These are phyloP conservation scores for Hirtodrosophila duncani DNA, from an alignment of 2,888 invertebrate species.

Conservation along the genomic window DNA sequence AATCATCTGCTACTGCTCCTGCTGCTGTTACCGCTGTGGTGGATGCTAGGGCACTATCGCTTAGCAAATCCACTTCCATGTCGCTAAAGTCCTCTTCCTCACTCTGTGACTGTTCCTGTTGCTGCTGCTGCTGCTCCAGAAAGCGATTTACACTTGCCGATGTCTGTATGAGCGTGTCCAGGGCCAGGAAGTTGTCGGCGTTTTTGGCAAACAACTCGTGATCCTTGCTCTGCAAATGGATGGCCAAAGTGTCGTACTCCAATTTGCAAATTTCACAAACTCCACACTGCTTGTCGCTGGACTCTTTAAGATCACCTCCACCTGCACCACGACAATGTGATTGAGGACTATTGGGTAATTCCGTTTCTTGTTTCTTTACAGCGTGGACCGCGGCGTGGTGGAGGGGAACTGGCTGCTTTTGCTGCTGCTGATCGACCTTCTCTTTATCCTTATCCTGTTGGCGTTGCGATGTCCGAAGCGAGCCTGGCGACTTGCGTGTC, in stretches of 20 bases:
- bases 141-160: slow-evolving; percentile 85
- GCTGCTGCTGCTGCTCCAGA: slow-evolving; percentile 80
- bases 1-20: slow-evolving; percentile 46
- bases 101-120: slow-evolving; percentile 77
- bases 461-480: slow-evolving; percentile 70
- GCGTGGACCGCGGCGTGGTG: slow-evolving; percentile 46
- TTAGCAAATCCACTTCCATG: slow-evolving; percentile 45
- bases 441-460: slow-evolving; percentile 48
- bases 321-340: slow-evolving; percentile 31
- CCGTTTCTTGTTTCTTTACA: slow-evolving; percentile 32
- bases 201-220: slow-evolving; percentile 87
- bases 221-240: slow-evolving; percentile 86
- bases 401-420: slow-evolving; percentile 8
- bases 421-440: slow-evolving; percentile 19
- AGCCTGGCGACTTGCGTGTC: slow-evolving; percentile 76
- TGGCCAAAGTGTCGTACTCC: slow-evolving; percentile 84
- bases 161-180: slow-evolving; percentile 85
- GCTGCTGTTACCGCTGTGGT: slow-evolving; percentile 42
- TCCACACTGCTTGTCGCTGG: slow-evolving; percentile 80
- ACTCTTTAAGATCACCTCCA: slow-evolving; percentile 55
- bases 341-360: slow-evolving; percentile 35
- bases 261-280: slow-evolving; percentile 90
- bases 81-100: slow-evolving; percentile 51
- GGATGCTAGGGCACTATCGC: slow-evolving; percentile 10
- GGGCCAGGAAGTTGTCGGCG: slow-evolving; percentile 85